A percentile compares a stretch with the other conserved stretches of the same genome.
Evolutionary conservation across 30 jellyfish, hydroid and myxozoan genomes (phyloP).

Genomic region (Pelagia noctiluca): DNA sequence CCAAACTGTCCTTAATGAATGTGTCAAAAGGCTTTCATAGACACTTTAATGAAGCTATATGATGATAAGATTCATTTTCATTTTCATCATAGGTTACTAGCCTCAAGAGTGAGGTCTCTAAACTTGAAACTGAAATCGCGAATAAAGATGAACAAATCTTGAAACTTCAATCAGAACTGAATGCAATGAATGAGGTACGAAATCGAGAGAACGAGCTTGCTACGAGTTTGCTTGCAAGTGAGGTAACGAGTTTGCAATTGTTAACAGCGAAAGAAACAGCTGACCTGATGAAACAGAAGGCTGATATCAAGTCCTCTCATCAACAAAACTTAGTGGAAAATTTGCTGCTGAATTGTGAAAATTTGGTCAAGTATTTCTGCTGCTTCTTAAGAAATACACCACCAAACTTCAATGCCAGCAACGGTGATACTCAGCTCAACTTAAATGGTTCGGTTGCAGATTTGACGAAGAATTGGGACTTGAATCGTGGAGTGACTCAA

Average conservation of each 20-base stretch:
- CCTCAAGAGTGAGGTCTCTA: slow-evolving; percentile 15
- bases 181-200: background rate
- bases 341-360: slow-evolving; percentile 43
- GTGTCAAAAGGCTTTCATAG: background rate
- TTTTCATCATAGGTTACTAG: slow-evolving; percentile 11
- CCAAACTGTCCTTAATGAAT: background rate
- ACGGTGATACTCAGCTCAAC: background rate
- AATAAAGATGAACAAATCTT: slow-evolving; percentile 30
- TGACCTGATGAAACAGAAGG: background rate
- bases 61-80: background rate
- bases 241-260: slow-evolving; percentile 57
- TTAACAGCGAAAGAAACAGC: slow-evolving; percentile 53
- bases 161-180: slow-evolving; percentile 24
- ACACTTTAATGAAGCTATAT: background rate
- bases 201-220: slow-evolving; percentile 49
- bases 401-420: background rate
- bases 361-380: slow-evolving; percentile 18
- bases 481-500: background rate
- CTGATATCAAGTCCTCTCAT: background rate
- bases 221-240: slow-evolving; percentile 46
- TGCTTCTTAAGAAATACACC: background rate
- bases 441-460: background rate
- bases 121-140: slow-evolving; percentile 38
- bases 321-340: background rate
- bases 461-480: too few species aligned